Percentiles rank a stretch among this genome's conserved stretches.
These are phyloP conservation scores for Nibea coibor DNA, from an alignment of 2,113 vertebrate species.

Conservation along the genomic window DNA sequence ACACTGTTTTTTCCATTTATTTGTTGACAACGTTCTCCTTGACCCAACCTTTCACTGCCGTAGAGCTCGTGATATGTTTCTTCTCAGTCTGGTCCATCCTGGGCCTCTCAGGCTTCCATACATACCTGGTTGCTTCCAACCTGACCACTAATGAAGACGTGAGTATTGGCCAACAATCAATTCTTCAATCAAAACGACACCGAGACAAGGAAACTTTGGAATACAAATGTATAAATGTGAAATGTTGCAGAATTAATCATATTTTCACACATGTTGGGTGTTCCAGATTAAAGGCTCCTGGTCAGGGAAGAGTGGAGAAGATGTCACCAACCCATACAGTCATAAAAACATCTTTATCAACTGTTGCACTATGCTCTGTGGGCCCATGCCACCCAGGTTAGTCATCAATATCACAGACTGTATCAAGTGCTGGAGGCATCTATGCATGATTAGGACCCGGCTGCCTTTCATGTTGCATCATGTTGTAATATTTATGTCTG, in stretches of 20 bases:
- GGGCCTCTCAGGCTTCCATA: slow-evolving; percentile 99
- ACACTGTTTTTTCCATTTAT: neutral
- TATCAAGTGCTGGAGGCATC: neutral
- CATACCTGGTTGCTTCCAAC: slow-evolving; percentile 95
- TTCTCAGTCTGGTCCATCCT: slow-evolving; percentile 98
- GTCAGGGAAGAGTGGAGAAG: slow-evolving; percentile 93
- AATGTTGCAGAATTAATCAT: neutral
- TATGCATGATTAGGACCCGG: neutral
- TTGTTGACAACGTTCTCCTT: slow-evolving; percentile 81
- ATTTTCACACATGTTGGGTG: neutral
- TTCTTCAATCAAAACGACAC: too few relatives aligned
- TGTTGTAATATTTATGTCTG: neutral
- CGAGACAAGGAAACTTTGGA: neutral
- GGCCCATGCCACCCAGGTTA: slow-evolving; percentile 94
- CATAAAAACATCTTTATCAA: slow-evolving; percentile 92
- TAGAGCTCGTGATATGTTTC: slow-evolving; percentile 96
- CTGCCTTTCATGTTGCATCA: neutral
- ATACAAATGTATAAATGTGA: neutral
- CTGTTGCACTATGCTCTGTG: slow-evolving; percentile 94
- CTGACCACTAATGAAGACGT: slow-evolving; percentile 97
- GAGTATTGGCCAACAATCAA: slow-evolving; percentile 75
- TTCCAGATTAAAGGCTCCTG: slow-evolving; percentile 95
- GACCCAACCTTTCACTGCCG: slow-evolving; percentile 85
- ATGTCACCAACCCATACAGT: slow-evolving; percentile 93
- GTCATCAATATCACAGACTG: neutral